Conservation (phyloP, 2,797 vertebrate species). For the Centroberyx gerrardi region DNA sequence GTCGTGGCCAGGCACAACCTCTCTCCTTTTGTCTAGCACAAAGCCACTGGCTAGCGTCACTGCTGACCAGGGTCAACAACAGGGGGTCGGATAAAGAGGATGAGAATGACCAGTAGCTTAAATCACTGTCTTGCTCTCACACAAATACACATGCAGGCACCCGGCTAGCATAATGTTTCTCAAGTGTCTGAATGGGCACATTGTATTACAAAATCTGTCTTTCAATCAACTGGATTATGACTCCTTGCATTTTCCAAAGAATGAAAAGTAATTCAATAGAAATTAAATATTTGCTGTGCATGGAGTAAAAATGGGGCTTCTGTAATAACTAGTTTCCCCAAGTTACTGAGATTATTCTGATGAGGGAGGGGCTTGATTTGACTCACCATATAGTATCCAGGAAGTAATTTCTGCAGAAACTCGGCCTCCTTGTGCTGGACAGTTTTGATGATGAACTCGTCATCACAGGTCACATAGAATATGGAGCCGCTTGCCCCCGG, state of each 20-base stretch:
- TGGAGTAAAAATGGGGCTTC: too few species aligned
- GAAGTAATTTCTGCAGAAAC: constrained; percentile 97
- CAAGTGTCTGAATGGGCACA: not conserved
- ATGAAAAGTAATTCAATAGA: too few species aligned
- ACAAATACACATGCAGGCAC: constrained; percentile 29
- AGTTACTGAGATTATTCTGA: not conserved
- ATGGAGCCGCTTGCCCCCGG: constrained; percentile 96
- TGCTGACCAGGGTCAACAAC: constrained; percentile 58
- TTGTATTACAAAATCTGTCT: not conserved
- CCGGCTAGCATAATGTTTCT: not conserved
- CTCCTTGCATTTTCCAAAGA: too few species aligned
- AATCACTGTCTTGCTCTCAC: constrained; percentile 26
- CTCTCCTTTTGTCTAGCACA: constrained; percentile 47
- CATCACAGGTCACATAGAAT: constrained; percentile 97
- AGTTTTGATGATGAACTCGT: constrained; percentile 98
- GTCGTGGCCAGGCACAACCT: constrained; percentile 28
- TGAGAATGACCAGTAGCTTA: constrained; percentile 58
- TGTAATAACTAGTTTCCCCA: too few species aligned
- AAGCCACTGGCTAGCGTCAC: constrained; percentile 62
- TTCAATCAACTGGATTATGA: too few species aligned
- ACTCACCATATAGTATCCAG: constrained; percentile 97
- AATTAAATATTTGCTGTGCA: too few species aligned
- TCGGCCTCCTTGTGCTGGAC: constrained; percentile 98
- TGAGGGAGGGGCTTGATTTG: not conserved
- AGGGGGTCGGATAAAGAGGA: constrained; percentile 64